Conservation (phyloP, 2,113 vertebrate species). For the Hyperopisus bebe region DNA sequence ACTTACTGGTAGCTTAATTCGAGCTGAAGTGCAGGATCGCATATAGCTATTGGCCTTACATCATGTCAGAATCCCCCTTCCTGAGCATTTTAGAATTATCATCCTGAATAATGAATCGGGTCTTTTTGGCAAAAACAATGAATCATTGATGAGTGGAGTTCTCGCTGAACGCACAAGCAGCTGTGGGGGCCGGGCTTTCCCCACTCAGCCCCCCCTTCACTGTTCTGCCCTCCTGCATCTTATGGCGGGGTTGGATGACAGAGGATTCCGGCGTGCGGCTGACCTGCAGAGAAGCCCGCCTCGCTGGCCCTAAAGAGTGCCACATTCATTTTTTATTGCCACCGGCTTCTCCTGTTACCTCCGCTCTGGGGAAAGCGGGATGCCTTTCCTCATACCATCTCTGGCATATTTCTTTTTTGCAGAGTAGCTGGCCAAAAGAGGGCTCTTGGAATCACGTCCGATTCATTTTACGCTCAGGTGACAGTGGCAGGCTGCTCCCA, state of each 20-base stretch:
- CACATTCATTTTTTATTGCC: constrained; percentile 55
- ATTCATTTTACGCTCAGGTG: background rate
- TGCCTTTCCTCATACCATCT: background rate
- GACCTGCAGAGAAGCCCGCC: constrained; percentile 43
- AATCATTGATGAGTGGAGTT: constrained; percentile 53
- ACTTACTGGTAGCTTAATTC: background rate
- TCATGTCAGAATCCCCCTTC: background rate
- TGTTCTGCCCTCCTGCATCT: constrained; percentile 23
- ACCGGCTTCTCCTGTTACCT: constrained; percentile 42
- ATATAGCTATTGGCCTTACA: background rate
- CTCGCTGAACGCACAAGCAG: background rate
- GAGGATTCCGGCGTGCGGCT: constrained; percentile 29
- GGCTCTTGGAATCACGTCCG: background rate
- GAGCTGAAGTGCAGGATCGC: background rate
- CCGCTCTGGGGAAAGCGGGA: background rate
- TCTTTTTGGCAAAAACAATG: constrained; percentile 36
- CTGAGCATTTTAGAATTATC: constrained; percentile 44
- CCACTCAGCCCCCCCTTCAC: background rate
- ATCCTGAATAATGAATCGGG: constrained; percentile 46
- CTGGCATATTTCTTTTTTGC: background rate
- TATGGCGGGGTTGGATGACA: constrained; percentile 29
- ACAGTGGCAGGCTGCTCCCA: background rate
- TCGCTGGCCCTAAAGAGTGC: constrained; percentile 43
- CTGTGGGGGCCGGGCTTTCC: constrained; percentile 57
- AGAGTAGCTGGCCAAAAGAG: background rate